Conservation (phyloP, 2,113 vertebrate genomes). For the Dascyllus trimaculatus region DNA sequence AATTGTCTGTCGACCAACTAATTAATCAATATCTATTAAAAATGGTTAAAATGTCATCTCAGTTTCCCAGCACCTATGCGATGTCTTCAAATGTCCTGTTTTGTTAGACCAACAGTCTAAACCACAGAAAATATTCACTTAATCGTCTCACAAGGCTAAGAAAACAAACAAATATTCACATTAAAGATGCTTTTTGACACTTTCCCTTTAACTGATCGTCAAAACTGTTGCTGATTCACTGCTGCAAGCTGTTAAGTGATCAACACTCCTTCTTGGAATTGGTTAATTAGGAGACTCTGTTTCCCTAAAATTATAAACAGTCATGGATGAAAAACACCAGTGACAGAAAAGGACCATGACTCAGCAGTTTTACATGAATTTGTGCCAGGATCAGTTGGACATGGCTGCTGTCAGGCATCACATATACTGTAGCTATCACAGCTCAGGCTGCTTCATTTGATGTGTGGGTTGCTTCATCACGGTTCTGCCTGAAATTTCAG, state of each 20-base stretch:
- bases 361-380: conserved; percentile 38
- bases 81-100: too few relatives aligned
- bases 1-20: not conserved
- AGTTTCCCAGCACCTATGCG: too few relatives aligned
- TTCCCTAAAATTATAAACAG: not conserved
- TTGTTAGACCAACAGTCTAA: not conserved
- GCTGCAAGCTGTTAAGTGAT: not conserved
- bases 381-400: conserved; percentile 1
- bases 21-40: not conserved
- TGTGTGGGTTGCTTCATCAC: conserved; percentile 28
- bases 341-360: conserved; percentile 46
- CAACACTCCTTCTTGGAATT: not conserved
- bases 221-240: not conserved
- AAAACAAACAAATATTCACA: not conserved
- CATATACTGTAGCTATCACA: not conserved
- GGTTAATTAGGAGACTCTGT: not conserved
- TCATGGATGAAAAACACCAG: conserved; percentile 18
- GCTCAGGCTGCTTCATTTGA: conserved; percentile 28
- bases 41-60: too few relatives aligned
- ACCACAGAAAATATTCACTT: not conserved
- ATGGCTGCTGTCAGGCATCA: not conserved
- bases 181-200: not conserved
- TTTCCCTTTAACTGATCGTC: not conserved
- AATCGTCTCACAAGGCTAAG: not conserved
- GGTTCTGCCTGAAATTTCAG: conserved; percentile 6